Evolutionary conservation across 1,140 invertebrate genomes (phyloP), one percentile per base, ranked within the genome.

Genomic region (Pseudobourletiella spinata): DNA sequence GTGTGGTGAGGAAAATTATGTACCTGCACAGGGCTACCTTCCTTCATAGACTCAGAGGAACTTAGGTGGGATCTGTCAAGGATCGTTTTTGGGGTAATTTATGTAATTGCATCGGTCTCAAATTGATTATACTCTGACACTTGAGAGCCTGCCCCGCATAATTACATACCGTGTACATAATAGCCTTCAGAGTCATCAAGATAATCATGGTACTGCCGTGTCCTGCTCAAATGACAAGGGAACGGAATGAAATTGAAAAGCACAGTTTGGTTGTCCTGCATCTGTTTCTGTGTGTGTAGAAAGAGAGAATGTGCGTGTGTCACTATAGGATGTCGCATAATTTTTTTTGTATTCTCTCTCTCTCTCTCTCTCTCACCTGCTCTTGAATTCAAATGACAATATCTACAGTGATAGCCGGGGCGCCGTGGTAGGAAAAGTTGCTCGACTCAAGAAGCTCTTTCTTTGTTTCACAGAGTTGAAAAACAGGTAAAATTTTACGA

Each of bases 401-500:
- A n/a, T n/a, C n/a, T n/a, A n/a, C n/a, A n/a, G n/a, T n/a, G n/a
- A n/a, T n/a, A n/a, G n/a, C n/a, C n/a, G n/a, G n/a, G n/a, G n/a
- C n/a, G n/a, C n/a, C n/a, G n/a, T n/a, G n/a, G n/a, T 39, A n/a
- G n/a, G 32, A 39, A 39, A 39, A 39, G 32, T 39, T 39, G 32
- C n/a, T 39, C n/a, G 32, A 39, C 32, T 11, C 32, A 11, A 8
- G 32, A 8, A 39, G 32, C n/a, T 39, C 32, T 39, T 39, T 39
- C n/a, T n/a, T 39, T n/a, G 8, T n/a, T n/a, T 39, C 8, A 39
- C 32, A 48, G 22, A 48, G 44, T 48, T 48, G 44, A 48, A 48
- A 48, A 48, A 48, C 44, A 48, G 44, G 44, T 48, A 48, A 48
- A 48, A 11, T 48, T 48, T 48, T 48, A 48, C 20, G 44, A 48